A percentile compares a stretch with the other conserved stretches of the same genome.
Evolutionary conservation across 2,797 vertebrate species (phyloP).

Genomic region (Thaleichthys pacificus): DNA sequence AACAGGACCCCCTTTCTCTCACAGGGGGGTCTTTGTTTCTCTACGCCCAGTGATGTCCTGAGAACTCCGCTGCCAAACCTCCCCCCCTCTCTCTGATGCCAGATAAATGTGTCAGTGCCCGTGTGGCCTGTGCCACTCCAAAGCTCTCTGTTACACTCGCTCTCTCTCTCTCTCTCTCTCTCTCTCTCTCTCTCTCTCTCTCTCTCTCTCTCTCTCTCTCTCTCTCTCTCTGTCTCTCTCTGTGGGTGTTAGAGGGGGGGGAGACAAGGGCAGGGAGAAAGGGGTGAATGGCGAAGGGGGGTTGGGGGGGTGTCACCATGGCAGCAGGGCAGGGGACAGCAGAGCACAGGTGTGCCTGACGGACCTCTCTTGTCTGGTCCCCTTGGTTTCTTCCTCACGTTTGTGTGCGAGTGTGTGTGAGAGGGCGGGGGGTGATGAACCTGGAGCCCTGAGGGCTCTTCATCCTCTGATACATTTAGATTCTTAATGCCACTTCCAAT

Average conservation of each 20-base stretch:
- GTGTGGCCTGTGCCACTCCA: constrained; percentile 3
- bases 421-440: constrained; percentile 27
- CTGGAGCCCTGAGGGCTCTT: constrained; percentile 38
- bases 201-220: no score
- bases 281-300: not conserved
- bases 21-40: not conserved
- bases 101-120: constrained; percentile 8
- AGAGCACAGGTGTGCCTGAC: constrained; percentile 49
- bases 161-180: no score
- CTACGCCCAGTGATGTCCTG: not conserved
- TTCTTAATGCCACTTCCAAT: constrained; percentile 51
- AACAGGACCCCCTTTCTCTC: not conserved
- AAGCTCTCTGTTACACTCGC: no score
- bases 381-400: constrained; percentile 44
- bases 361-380: constrained; percentile 36
- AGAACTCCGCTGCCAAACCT: not conserved
- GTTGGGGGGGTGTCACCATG: constrained; percentile 4
- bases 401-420: not conserved
- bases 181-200: not conserved
- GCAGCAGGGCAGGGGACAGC: constrained; percentile 23
- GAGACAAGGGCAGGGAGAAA: not conserved
- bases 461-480: constrained; percentile 51
- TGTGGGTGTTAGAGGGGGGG: not conserved
- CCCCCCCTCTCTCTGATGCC: not conserved
- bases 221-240: not conserved